Base-by-base conservation (phyloP, 2,888 invertebrate species). In the Apodemia duryi region DNA sequence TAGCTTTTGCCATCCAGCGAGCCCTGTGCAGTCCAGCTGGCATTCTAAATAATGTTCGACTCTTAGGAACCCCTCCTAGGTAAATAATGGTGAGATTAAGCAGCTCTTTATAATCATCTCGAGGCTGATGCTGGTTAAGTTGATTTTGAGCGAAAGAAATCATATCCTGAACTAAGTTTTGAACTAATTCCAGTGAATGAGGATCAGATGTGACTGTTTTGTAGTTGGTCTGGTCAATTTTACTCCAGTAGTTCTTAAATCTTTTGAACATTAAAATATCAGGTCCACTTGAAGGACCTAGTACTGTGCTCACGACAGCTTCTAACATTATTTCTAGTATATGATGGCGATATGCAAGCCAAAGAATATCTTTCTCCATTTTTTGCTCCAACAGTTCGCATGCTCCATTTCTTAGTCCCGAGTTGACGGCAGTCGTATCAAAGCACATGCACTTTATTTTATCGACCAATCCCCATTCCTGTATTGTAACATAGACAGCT, bases 271-370 rank as follows among this genome's bases (percentile, higher is more conserved):
- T 2, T 13, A 35, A 49, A 46, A 46, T 49, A n/a, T 49, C 49
- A 5, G 49, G 49, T 1, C 13, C 49, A 13, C 49, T 49, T 49
- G 49, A 49, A 13, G 49, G 49, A 49, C 13, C 13, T 49, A 49
- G 49, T 49, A 13, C 49, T n/a, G 68, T 10, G 67, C 70, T 28
- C 65, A 60, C n/a, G n/a, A n/a, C n/a, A n/a, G n/a, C n/a, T n/a
- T n/a, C n/a, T n/a, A n/a, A n/a, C n/a, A n/a, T n/a, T n/a, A n/a
- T n/a, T n/a, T n/a, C n/a, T n/a, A n/a, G n/a, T n/a, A n/a, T n/a
- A n/a, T n/a, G n/a, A n/a, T n/a, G n/a, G n/a, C n/a, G n/a, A n/a
- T n/a, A n/a, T n/a, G n/a, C n/a, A n/a, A n/a, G n/a, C n/a, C n/a
- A n/a, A n/a, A n/a, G n/a, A n/a, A n/a, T n/a, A n/a, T n/a, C n/a